These are phyloP conservation scores for Amphipoea oculea DNA, from an alignment of 2,888 invertebrate species.

Conservation along the genomic window DNA sequence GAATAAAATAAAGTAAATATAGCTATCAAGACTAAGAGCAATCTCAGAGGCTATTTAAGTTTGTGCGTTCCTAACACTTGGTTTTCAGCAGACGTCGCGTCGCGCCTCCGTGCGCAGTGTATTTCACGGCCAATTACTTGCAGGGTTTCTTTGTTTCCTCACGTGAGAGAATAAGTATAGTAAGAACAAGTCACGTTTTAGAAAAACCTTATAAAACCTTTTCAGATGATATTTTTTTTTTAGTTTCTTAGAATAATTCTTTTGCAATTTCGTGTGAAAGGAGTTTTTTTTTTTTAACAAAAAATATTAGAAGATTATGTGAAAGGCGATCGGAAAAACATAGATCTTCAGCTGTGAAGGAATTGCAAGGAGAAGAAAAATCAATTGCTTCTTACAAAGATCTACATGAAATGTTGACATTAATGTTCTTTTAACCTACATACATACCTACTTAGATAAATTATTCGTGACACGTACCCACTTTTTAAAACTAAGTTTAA, in stretches of 20 bases:
- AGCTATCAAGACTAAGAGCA: conserved; percentile 32
- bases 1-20: conserved; percentile 45
- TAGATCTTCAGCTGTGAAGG: not conserved
- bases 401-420: not conserved
- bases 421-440: no score
- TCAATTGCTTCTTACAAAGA: not conserved
- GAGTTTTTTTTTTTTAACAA: not conserved
- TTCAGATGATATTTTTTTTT: not conserved
- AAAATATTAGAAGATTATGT: not conserved
- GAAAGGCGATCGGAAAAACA: not conserved
- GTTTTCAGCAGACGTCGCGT: conserved; percentile 36
- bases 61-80: conserved; percentile 47
- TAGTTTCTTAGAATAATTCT: conserved; percentile 1
- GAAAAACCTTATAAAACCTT: conserved; percentile 43
- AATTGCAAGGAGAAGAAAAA: not conserved
- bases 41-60: conserved; percentile 43
- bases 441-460: not conserved
- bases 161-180: conserved; percentile 40
- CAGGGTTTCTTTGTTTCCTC: conserved; percentile 57
- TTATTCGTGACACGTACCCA: not conserved
- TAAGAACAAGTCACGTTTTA: conserved; percentile 2
- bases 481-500: not conserved
- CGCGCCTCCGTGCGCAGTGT: conserved; percentile 49
- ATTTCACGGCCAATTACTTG: conserved; percentile 61
- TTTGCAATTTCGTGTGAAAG: not conserved